phyloP scores from a whole-genome alignment of 2,888 invertebrate species.

The Dryobotodes eremita region DNA sequence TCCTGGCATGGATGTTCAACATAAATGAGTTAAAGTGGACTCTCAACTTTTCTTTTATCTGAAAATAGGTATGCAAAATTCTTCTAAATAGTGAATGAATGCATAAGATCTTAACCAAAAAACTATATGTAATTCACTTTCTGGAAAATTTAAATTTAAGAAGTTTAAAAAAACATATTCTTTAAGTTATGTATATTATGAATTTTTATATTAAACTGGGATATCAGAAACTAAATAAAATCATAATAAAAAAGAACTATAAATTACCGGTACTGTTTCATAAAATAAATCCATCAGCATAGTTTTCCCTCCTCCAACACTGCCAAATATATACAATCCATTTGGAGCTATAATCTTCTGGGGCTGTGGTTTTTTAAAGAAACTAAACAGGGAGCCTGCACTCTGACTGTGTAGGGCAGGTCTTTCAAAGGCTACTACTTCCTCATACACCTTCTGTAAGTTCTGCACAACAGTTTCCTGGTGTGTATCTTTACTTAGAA shows the following conservation, averaged over 20 bases:
- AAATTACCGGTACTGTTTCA: slow-evolving; percentile 89
- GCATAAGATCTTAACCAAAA: too few relatives aligned
- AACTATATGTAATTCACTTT: neutral
- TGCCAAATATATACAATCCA: slow-evolving; percentile 97
- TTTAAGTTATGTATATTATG: neutral
- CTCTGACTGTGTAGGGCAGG: slow-evolving; percentile 73
- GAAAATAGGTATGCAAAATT: slow-evolving; percentile 52
- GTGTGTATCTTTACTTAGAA: slow-evolving; percentile 92
- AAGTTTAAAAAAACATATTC: neutral
- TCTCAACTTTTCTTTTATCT: slow-evolving; percentile 93
- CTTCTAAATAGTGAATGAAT: neutral
- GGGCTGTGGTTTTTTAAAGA: slow-evolving; percentile 82
- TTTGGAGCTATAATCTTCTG: slow-evolving; percentile 91
- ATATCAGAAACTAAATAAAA: neutral
- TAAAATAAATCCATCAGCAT: slow-evolving; percentile 99
- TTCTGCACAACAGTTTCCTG: slow-evolving; percentile 93
- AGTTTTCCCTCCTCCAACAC: slow-evolving; percentile 99
- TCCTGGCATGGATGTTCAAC: slow-evolving; percentile 97
- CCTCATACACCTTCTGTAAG: slow-evolving; percentile 93
- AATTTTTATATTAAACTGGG: neutral
- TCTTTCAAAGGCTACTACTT: slow-evolving; percentile 91
- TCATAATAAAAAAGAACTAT: neutral
- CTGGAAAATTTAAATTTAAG: neutral
- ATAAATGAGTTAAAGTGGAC: slow-evolving; percentile 99
- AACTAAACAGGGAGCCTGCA: slow-evolving; percentile 78